Evolutionary conservation across 53 echinoderm and acorn worm species (phyloP).

Genomic region (Antedon mediterranea): DNA sequence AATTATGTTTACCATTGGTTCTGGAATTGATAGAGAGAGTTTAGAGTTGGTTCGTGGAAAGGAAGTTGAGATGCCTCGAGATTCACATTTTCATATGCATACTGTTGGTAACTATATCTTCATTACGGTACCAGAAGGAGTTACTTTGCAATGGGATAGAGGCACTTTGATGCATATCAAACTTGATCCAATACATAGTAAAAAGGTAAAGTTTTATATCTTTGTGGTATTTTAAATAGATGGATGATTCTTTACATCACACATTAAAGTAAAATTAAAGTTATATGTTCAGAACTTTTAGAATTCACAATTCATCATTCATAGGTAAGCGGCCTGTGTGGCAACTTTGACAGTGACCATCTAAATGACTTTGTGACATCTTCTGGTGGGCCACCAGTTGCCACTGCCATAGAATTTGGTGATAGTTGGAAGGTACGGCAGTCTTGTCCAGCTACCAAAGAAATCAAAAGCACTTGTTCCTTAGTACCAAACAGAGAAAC

Average conservation of each 20-base stretch:
- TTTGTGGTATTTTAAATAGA: too few relatives aligned
- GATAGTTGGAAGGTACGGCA: constrained; percentile 75
- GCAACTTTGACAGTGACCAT: constrained; percentile 66
- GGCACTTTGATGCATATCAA: constrained; percentile 63
- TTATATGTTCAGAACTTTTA: too few relatives aligned
- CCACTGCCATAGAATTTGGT: constrained; percentile 53
- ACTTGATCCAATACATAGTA: constrained; percentile 12
- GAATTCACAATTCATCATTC: too few relatives aligned
- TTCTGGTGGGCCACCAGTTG: constrained; percentile 58
- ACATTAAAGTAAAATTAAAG: too few relatives aligned
- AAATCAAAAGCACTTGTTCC: constrained; percentile 40
- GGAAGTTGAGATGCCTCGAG: not conserved
- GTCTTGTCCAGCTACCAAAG: constrained; percentile 48
- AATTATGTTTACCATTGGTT: constrained; percentile 46
- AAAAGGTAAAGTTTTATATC: too few relatives aligned
- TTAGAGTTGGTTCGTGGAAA: constrained; percentile 44
- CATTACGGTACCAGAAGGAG: constrained; percentile 54
- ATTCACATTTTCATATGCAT: constrained; percentile 17
- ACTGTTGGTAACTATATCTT: constrained; percentile 48
- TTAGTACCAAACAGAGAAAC: constrained; percentile 52
- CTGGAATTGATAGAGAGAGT: constrained; percentile 32
- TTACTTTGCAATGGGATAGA: constrained; percentile 72
- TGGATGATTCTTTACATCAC: too few relatives aligned
- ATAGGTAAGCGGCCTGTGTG: constrained; percentile 90
- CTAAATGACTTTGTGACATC: constrained; percentile 71